These are phyloP conservation scores for Amblyopsis hoosieri DNA, from an alignment of 2,797 vertebrate genomes.

Conservation along the genomic window DNA sequence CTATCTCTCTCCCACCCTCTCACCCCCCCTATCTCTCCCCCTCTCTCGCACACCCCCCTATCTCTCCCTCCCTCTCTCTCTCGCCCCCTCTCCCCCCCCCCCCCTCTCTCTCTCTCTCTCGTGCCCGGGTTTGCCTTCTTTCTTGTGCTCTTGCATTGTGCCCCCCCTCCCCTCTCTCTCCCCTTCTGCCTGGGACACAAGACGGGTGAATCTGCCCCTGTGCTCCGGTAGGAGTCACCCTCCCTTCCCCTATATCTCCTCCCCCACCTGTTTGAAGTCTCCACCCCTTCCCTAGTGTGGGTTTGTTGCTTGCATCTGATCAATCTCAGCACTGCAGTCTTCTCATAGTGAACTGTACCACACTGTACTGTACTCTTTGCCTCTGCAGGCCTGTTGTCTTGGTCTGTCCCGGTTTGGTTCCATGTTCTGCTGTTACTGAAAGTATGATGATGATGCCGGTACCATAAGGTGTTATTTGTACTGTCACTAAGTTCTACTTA, in stretches of 20 bases:
- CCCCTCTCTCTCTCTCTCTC: slow-evolving; percentile 20
- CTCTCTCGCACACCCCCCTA: no score
- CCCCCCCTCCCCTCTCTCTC: slow-evolving; percentile 24
- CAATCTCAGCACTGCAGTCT: slow-evolving; percentile 67
- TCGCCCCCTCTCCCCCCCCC: no score
- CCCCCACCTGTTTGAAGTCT: slow-evolving; percentile 70
- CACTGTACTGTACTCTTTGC: slow-evolving; percentile 67
- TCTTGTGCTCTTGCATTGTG: slow-evolving; percentile 70
- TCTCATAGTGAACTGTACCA: slow-evolving; percentile 60
- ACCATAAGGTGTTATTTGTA: slow-evolving; percentile 1
- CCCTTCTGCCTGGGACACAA: slow-evolving; percentile 43
- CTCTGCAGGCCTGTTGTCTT: slow-evolving; percentile 77
- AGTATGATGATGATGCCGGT: slow-evolving; percentile 40
- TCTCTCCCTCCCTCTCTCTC: no score
- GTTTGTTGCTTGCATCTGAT: slow-evolving; percentile 82
- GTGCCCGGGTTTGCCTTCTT: slow-evolving; percentile 71
- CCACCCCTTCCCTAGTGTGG: slow-evolving; percentile 69
- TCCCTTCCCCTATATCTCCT: slow-evolving; percentile 43
- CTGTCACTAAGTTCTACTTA: no score
- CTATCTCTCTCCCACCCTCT: no score
- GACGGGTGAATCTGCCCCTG: slow-evolving; percentile 65
- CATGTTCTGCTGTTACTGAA: slow-evolving; percentile 57
- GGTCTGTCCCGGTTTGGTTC: slow-evolving; percentile 77
- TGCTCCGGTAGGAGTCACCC: slow-evolving; percentile 32
- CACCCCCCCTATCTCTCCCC: no score